A percentile compares a stretch with the other conserved stretches of the same genome.
These are phyloP conservation scores for Macrotrachela quadricornifera DNA, from an alignment of 1,140 invertebrate genomes.

Conservation along the genomic window DNA sequence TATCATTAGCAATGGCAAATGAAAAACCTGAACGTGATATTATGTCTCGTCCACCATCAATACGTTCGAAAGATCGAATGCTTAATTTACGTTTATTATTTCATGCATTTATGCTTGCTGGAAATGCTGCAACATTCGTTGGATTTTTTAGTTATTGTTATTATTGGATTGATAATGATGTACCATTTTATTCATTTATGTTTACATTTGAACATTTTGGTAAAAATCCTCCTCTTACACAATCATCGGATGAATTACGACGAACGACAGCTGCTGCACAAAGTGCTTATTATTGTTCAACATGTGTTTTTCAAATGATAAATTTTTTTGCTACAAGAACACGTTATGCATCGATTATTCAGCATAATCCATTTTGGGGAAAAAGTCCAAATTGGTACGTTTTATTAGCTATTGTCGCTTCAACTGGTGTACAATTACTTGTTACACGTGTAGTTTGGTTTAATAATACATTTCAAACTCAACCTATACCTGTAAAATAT, in stretches of 20 bases:
- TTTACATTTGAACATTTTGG: neutral
- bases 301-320: neutral
- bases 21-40: constrained; percentile 19
- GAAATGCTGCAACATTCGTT: too few species aligned
- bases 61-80: neutral
- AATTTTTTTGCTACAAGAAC: constrained; percentile 1
- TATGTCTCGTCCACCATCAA: constrained; percentile 10
- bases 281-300: neutral
- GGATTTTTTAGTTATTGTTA: neutral
- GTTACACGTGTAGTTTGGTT: too few species aligned
- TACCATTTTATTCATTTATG: constrained; percentile 2
- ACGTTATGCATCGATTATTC: neutral
- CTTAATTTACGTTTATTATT: neutral
- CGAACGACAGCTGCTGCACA: neutral
- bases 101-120: neutral
- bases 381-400: neutral
- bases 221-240: too few species aligned
- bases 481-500: too few species aligned
- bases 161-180: neutral
- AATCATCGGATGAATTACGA: neutral
- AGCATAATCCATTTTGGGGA: neutral
- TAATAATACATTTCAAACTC: too few species aligned
- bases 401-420: too few species aligned
- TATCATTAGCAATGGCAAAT: constrained; percentile 16
- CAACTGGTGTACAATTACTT: too few species aligned